Conservation (phyloP, 2,888 invertebrate species). For the Folsomia candida region DNA sequence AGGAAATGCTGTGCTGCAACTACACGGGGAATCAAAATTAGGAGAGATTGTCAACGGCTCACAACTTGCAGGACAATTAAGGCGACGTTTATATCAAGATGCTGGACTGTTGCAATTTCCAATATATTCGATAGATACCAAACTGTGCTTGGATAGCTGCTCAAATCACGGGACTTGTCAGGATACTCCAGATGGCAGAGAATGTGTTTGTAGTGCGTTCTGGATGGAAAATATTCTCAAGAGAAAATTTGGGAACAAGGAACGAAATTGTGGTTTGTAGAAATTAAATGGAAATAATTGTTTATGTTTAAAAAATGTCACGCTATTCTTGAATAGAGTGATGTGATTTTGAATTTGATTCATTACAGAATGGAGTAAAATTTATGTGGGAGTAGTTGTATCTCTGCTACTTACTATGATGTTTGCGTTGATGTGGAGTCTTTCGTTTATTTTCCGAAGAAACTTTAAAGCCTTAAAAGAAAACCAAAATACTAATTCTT, state of each 20-base stretch:
- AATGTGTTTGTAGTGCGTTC: constrained; percentile 88
- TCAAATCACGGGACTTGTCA: constrained; percentile 88
- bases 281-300: not conserved
- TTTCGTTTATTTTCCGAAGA: constrained; percentile 63
- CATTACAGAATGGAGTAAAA: constrained; percentile 81
- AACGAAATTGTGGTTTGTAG: constrained; percentile 74
- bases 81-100: constrained; percentile 68
- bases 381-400: constrained; percentile 80
- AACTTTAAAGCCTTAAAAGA: constrained; percentile 35
- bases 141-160: constrained; percentile 87
- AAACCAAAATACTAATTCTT: constrained; percentile 50
- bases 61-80: constrained; percentile 65
- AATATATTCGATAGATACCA: constrained; percentile 75
- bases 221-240: constrained; percentile 88
- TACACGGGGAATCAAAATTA: constrained; percentile 50
- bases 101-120: constrained; percentile 69
- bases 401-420: constrained; percentile 61
- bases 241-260: constrained; percentile 65
- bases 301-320: constrained; percentile 5
- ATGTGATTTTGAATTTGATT: not conserved
- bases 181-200: constrained; percentile 66
- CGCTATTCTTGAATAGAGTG: not conserved
- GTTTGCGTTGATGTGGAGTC: constrained; percentile 65
- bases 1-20: constrained; percentile 48
- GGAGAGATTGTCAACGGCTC: constrained; percentile 60